Conservation (phyloP, 2,113 vertebrate species). For the Artemisiospiza belli region DNA sequence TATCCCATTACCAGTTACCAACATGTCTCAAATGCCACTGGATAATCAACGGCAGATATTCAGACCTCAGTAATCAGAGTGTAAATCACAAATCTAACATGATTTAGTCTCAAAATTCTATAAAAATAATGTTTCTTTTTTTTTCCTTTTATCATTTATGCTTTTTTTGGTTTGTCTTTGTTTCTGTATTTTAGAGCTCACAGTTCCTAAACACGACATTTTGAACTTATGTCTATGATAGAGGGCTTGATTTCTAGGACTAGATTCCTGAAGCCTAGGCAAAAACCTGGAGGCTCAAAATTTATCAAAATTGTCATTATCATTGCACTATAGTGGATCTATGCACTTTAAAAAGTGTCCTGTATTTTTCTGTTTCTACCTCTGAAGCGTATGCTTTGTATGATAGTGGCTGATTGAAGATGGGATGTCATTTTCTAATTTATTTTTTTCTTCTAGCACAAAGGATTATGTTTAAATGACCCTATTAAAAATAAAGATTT, state of each 20-base stretch:
- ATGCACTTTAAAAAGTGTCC: background rate
- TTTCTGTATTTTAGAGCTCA: background rate
- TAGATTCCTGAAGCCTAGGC: background rate
- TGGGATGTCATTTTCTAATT: background rate
- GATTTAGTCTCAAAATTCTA: background rate
- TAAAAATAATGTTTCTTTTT: background rate
- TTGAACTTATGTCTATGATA: background rate
- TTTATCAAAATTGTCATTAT: background rate
- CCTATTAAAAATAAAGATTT: background rate
- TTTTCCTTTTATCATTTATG: background rate
- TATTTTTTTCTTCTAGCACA: background rate
- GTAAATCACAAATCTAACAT: background rate
- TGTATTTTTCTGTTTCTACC: background rate
- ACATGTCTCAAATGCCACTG: background rate
- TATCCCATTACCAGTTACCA: background rate
- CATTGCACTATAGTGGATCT: background rate
- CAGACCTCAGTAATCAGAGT: background rate
- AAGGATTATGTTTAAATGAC: background rate
- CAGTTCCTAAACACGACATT: background rate
- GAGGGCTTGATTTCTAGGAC: background rate
- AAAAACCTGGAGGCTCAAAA: background rate
- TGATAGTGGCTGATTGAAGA: background rate
- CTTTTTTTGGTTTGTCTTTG: rapidly evolving
- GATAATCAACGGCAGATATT: background rate
- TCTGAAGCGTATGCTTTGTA: background rate